These are phyloP conservation scores for Knipowitschia caucasica DNA, from an alignment of 2,797 vertebrate species.

Conservation along the genomic window DNA sequence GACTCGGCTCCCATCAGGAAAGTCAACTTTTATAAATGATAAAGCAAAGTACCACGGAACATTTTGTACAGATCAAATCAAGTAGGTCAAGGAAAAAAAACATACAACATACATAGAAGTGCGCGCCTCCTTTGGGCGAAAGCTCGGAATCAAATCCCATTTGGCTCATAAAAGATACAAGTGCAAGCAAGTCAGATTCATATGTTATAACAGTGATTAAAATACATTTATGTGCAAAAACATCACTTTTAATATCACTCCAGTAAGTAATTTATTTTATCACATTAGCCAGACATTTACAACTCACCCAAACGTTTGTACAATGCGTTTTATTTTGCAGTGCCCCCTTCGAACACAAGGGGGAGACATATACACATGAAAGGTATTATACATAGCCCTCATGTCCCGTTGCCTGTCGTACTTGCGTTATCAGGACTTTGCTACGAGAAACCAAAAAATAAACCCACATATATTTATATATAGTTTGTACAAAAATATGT, in stretches of 20 bases:
- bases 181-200: background rate
- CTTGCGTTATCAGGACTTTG: conserved; percentile 10
- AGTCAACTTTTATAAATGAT: background rate
- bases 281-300: background rate
- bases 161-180: background rate
- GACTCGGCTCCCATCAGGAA: too few species aligned
- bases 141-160: too few species aligned
- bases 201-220: background rate
- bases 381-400: conserved; percentile 37
- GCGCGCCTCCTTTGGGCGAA: too few species aligned
- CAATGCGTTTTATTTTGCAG: conserved; percentile 8
- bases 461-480: too few species aligned
- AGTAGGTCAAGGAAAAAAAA: too few species aligned
- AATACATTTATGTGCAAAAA: background rate
- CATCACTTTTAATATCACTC: background rate
- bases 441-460: conserved; percentile 13
- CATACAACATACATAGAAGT: too few species aligned
- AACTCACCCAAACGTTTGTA: background rate
- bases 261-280: background rate
- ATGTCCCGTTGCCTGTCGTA: conserved; percentile 32
- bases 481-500: too few species aligned
- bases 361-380: conserved; percentile 31
- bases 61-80: too few species aligned
- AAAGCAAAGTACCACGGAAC: background rate
- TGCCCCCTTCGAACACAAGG: conserved; percentile 30